Base-by-base conservation (phyloP, 2,888 invertebrate species). In the Leptopilina drosophilae region DNA sequence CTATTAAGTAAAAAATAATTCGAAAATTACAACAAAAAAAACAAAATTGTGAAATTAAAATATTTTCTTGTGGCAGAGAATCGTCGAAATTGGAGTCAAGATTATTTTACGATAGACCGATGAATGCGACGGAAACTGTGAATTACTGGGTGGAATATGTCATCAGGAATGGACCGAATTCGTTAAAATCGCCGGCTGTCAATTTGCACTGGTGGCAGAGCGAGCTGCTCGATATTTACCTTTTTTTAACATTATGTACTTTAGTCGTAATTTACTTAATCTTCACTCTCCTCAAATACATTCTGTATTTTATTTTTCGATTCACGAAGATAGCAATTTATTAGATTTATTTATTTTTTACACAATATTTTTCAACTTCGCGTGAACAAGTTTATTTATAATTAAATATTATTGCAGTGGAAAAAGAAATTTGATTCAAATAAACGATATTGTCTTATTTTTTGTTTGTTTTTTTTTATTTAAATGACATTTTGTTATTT, bases 91-190 rank as follows among this genome's bases (percentile, higher is more conserved):
- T 20, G 2, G 64, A 67, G 53, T 84, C 87, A 1, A 12, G 7
- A 14, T 14, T 82, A 20, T 90, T 90, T 65, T 79, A 80, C 33
- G 89, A 90, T 78, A 84, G 88, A 66, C 89, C 88, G 0, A 78
- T 87, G 76, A 87, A 77, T 8, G 67, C 88, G 1, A 77, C 85
- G 79, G 86, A 88, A 4, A 85, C 83, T 0, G 87, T 88, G 0
- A 82, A 83, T 40, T 89, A 82, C 76, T 89, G 89, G 89, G 83
- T 89, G 46, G 89, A 89, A 82, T 90, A 89, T 69, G 84, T 90
- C 14, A 85, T 88, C 64, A 86, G 86, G 82, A 85, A 90, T 69
- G 90, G 89, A 0, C 80, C 80, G 2, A 64, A 87, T 73, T 79
- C 81, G 1, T 79, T 90, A 14, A 83, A 81, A 82, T 88, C 89